Base-by-base conservation (phyloP, 2,113 vertebrate genomes). In the Varanus komodoensis region DNA sequence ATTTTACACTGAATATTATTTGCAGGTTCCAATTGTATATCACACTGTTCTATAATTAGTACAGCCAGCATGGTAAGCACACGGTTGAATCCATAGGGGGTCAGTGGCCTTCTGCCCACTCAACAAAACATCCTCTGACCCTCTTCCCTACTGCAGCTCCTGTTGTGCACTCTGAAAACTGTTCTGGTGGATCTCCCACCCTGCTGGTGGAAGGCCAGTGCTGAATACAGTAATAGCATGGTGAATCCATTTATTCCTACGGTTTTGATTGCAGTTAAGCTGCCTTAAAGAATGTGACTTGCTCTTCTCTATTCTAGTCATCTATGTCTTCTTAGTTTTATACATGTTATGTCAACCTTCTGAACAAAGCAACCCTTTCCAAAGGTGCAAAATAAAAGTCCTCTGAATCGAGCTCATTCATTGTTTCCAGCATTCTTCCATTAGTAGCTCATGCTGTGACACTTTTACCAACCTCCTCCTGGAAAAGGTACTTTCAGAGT, bases 391-490 rank as follows among this genome's bases (percentile, higher is more conserved):
- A 86, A 34, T 67, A 77, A 67, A 61, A 78, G 57, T 48, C 7
- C 32, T 25, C 32, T 8, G 29, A 74, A 54, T 64, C n/a, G 64
- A 38, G 64, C 34, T 61, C 21, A 44, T 61, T 15, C 14, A 34
- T 48, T 67, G 38, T 64, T 84, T 67, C 29, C 50, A 48, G 69
- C 8, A 3, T 48, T 50, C 4, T 73, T 64, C 54, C 54, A 50
- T 67, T 67, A 75, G 71, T 7, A 32, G 81, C 7, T 52, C 88
- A 50, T 25, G 61, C 19, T n/a, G 54, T 67, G 61, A 38, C 54
- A 73, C 74, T 64, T 44, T 89, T 44, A 89, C 77, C 81, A 84
- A 77, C 80, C 80, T 77, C 75, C 69, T 87, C 88, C 69, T 27
- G 71, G 29, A 64, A 84, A 89, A 77, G 71, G 69, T 32, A 75